Percentiles rank a stretch among this genome's conserved stretches.
phyloP scores from a whole-genome alignment of 53 echinoderm and acorn worm genomes.

The Crossaster papposus region DNA sequence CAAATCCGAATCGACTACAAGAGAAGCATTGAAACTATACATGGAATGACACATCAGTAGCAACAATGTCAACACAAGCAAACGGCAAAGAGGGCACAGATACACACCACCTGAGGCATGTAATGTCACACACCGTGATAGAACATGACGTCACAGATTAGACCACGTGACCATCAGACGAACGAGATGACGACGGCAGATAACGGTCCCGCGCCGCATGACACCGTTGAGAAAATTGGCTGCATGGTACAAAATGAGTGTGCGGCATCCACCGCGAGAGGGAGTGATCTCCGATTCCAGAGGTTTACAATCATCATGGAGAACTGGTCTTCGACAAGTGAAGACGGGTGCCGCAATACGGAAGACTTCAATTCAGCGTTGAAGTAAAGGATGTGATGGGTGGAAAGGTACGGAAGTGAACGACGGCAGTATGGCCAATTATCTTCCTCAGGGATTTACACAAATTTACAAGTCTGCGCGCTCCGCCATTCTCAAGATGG shows the following conservation, averaged over 20 bases:
- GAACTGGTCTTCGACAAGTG: background rate
- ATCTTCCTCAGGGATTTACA: constrained; percentile 61
- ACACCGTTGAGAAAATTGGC: constrained; percentile 58
- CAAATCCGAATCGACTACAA: background rate
- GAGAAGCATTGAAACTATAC: background rate
- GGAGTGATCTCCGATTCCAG: constrained; percentile 29
- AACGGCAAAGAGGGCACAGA: constrained; percentile 27
- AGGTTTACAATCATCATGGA: background rate
- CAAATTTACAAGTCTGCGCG: constrained; percentile 45
- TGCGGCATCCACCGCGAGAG: constrained; percentile 48
- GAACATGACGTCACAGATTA: constrained; percentile 60
- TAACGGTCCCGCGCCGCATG: constrained; percentile 41
- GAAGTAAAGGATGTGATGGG: constrained; percentile 18
- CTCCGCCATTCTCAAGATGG: constrained; percentile 18
- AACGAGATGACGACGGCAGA: constrained; percentile 60
- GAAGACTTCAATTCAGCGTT: background rate
- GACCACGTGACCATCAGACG: constrained; percentile 62
- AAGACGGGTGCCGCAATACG: constrained; percentile 3
- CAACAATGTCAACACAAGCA: background rate
- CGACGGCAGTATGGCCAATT: constrained; percentile 40
- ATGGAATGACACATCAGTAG: background rate
- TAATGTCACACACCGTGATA: constrained; percentile 54
- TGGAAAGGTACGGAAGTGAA: constrained; percentile 6
- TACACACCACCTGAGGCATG: constrained; percentile 39
- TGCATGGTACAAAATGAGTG: constrained; percentile 6